Conservation (phyloP, 2,113 vertebrate genomes). For the Charina bottae region DNA sequence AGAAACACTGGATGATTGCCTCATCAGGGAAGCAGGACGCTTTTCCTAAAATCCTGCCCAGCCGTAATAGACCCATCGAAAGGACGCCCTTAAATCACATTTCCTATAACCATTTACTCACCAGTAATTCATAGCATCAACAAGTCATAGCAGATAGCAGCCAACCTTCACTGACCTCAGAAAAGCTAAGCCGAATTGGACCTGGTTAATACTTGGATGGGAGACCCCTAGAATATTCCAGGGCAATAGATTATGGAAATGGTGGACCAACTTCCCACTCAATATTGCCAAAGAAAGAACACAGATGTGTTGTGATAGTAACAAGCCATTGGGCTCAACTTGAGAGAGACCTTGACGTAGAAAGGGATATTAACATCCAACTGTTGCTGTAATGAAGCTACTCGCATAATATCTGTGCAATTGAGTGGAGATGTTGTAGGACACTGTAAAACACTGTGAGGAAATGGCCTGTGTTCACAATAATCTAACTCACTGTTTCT, state of each 20-base stretch:
- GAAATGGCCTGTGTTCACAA: background rate
- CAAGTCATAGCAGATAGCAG: background rate
- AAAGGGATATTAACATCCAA: background rate
- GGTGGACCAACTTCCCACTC: background rate
- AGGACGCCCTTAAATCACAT: background rate
- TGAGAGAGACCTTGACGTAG: background rate
- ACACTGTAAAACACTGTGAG: background rate
- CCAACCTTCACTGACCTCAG: background rate
- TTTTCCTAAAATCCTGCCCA: background rate
- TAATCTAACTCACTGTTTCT: background rate
- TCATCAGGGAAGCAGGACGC: background rate
- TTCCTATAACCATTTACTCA: background rate
- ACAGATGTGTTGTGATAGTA: background rate
- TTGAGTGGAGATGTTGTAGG: background rate
- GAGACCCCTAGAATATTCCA: background rate
- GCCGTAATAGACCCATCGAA: background rate
- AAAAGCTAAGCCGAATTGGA: background rate
- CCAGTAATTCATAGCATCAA: background rate
- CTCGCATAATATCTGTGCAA: background rate
- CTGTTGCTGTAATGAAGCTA: background rate
- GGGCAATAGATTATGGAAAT: background rate
- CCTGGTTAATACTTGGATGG: background rate
- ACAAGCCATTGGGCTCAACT: background rate
- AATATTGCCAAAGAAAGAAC: background rate
- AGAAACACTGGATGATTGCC: background rate